A percentile compares a stretch with the other conserved stretches of the same genome.
These are phyloP conservation scores for Tokudaia muenninki DNA, from an alignment of 2,797 vertebrate genomes.

Conservation along the genomic window DNA sequence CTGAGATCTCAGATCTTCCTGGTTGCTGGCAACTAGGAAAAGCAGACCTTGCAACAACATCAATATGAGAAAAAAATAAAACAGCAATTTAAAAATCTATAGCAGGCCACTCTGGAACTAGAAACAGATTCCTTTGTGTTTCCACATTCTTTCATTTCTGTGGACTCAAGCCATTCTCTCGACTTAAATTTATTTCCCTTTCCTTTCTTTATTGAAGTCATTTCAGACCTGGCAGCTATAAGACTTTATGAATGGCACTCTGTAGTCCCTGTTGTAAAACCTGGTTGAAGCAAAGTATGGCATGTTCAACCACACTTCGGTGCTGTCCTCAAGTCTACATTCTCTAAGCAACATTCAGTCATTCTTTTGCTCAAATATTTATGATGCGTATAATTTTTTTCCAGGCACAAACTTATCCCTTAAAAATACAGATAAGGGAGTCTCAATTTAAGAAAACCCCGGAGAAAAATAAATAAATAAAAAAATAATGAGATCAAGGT, in stretches of 20 bases:
- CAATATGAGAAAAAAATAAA: slow-evolving; percentile 4
- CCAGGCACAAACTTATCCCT: background rate
- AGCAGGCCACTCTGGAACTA: background rate
- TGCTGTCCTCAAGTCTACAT: background rate
- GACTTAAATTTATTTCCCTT: slow-evolving; percentile 6
- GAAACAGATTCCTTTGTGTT: background rate
- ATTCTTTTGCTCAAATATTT: background rate
- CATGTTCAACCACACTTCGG: background rate
- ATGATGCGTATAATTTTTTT: background rate
- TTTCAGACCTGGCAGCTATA: background rate
- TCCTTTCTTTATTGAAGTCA: background rate
- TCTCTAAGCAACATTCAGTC: background rate
- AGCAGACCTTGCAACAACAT: slow-evolving; percentile 16
- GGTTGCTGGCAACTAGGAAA: slow-evolving; percentile 9
- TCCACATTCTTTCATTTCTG: background rate
- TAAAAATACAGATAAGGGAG: background rate
- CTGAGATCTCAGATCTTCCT: background rate
- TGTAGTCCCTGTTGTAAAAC: slow-evolving; percentile 1
- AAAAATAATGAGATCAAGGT: slow-evolving; percentile 12
- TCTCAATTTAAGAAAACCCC: background rate
- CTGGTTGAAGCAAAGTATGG: slow-evolving; percentile 27
- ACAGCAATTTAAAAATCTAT: background rate
- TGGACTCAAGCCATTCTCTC: background rate
- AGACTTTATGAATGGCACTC: background rate
- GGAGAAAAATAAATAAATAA: slow-evolving; percentile 5